Evolutionary conservation across 2,797 vertebrate species (phyloP), one percentile per base, ranked within the genome.

Genomic region (Catharus ustulatus): DNA sequence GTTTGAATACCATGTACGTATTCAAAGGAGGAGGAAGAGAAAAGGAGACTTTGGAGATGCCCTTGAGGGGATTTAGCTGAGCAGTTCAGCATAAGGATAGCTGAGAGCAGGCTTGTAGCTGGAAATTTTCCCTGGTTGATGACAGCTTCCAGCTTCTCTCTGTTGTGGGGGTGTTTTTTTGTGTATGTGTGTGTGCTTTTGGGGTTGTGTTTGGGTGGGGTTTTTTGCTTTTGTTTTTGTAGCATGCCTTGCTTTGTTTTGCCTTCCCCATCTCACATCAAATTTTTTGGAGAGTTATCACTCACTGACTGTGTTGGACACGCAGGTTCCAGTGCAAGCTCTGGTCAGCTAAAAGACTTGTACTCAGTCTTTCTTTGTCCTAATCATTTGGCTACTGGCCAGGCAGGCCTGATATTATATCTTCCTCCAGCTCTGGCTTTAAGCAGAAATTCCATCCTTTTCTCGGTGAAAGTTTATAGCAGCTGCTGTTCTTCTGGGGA

Each of bases 401-500:
- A 94, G 76, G 42, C 73, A 94, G 55, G 58, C 73, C 73, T 58
- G 55, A 73, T 78, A 79, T 66, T 90, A 46, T 66, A 95, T 91
- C 74, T 85, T 94, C 59, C 77, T 76, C 80, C 59, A 82, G 51
- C 63, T 84, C 76, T 91, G 90, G 67, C 58, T 93, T 84, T 73
- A 73, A 84, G 77, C 36, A 88, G 74, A 86, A 95, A 95, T 96
- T 96, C 85, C 88, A 88, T 90, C 77, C 66, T 89, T 93, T 94
- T 71, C 81, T 84, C 32, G 0, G 6, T 77, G 71, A 92, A 94
- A 82, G 89, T 95, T 96, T 94, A 90, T 69, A 94, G 91, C 93
- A 93, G 86, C 90, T 94, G 91, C 85, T 84, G 40, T 43, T 84
- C 71, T 96, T 85, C 95, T 94, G 91, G 91, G 90, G 86, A 95